phyloP scores from a whole-genome alignment of 2,888 invertebrate species.

The Xestia xanthographa region DNA sequence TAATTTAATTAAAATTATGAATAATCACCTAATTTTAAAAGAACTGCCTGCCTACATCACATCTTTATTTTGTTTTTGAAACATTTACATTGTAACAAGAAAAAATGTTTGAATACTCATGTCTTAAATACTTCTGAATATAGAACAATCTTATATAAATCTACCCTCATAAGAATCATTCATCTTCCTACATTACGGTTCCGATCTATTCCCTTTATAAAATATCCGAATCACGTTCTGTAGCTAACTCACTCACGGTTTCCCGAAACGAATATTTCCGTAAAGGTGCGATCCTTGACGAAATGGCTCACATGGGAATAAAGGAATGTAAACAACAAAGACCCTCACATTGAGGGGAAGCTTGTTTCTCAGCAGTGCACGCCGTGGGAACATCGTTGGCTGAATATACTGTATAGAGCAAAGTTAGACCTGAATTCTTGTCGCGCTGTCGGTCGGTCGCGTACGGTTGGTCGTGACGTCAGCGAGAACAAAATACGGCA shows the following conservation, averaged over 20 bases:
- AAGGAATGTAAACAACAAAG: slow-evolving; percentile 26
- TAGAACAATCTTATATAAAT: background rate
- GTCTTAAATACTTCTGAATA: background rate
- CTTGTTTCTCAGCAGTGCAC: background rate
- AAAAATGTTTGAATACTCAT: background rate
- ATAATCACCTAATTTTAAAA: background rate
- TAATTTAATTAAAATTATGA: background rate
- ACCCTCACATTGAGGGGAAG: background rate
- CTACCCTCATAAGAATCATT: slow-evolving; percentile 13
- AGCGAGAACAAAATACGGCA: no score
- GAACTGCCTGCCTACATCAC: background rate
- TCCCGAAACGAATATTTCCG: slow-evolving; percentile 37
- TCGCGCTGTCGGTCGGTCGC: no score
- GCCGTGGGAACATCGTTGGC: background rate
- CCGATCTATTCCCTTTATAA: slow-evolving; percentile 5
- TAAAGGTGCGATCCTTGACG: slow-evolving; percentile 40
- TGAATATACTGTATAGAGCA: background rate
- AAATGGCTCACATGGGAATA: slow-evolving; percentile 34
- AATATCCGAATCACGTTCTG: slow-evolving; percentile 49
- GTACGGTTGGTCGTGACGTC: no score
- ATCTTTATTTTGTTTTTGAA: background rate
- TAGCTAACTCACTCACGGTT: slow-evolving; percentile 42
- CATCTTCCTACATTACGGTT: background rate
- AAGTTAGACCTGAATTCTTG: no score
- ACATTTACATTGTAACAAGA: background rate